Conservation (phyloP, 2,113 vertebrate genomes). For the Vidua chalybeata region DNA sequence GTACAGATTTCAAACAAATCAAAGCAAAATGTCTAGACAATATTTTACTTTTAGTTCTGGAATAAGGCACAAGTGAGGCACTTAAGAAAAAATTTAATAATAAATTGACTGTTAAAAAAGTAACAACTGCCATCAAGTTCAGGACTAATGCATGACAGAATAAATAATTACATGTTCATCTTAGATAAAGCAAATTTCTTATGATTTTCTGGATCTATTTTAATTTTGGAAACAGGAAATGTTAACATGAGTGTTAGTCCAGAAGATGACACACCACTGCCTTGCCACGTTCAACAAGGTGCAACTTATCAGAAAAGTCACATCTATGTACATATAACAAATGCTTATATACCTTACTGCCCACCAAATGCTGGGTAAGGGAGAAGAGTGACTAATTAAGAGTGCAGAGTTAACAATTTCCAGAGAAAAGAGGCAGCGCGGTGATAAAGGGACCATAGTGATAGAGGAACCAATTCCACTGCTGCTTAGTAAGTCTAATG, state of each 20-base stretch:
- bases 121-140: neutral
- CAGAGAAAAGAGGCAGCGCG: neutral
- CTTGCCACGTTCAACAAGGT: neutral
- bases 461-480: neutral
- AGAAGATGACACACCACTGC: neutral
- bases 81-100: neutral
- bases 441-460: neutral
- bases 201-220: neutral
- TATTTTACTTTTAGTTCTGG: neutral
- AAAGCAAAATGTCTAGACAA: neutral
- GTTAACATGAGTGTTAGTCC: neutral
- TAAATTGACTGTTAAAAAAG: neutral
- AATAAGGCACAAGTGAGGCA: neutral
- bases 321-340: neutral
- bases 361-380: neutral
- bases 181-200: neutral
- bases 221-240: neutral
- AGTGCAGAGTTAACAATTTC: neutral
- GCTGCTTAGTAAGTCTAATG: neutral
- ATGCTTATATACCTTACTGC: neutral
- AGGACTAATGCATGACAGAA: neutral
- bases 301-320: neutral
- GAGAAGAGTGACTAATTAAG: neutral
- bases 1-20: neutral
- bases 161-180: neutral